Conservation (phyloP, 1,140 invertebrate genomes). For the Bicyclus anynana region DNA sequence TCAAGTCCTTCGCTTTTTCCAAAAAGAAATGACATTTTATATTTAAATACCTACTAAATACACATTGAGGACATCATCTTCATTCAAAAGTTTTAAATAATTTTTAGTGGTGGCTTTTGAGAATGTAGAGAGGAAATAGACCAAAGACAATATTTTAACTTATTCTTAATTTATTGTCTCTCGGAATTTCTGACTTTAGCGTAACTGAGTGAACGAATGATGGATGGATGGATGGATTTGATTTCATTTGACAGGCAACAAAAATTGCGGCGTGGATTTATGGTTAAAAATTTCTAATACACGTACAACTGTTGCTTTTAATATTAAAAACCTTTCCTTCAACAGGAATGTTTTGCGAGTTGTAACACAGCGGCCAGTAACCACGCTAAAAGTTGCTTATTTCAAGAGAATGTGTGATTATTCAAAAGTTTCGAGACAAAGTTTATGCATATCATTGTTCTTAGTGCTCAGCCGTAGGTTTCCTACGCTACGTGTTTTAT, state of each 20-base stretch:
- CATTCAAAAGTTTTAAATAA: too few relatives aligned
- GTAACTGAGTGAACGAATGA: constrained; percentile 11
- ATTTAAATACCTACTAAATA: too few relatives aligned
- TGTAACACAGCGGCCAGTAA: constrained; percentile 5
- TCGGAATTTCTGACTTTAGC: background rate
- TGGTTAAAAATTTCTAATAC: constrained; percentile 55
- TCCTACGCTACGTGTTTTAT: constrained; percentile 56
- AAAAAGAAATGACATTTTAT: too few relatives aligned
- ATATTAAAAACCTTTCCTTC: constrained; percentile 12
- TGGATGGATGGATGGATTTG: constrained; percentile 30
- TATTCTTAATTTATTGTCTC: background rate
- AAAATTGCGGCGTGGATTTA: constrained; percentile 71
- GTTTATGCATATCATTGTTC: constrained; percentile 74
- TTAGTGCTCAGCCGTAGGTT: constrained; percentile 53
- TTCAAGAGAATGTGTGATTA: constrained; percentile 64
- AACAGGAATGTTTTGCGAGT: constrained; percentile 11
- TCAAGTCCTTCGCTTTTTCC: too few relatives aligned
- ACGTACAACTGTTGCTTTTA: constrained; percentile 55
- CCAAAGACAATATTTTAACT: background rate
- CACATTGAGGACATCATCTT: too few relatives aligned
- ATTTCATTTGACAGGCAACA: constrained; percentile 36
- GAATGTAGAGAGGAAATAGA: background rate
- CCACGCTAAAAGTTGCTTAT: constrained; percentile 36
- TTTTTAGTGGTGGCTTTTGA: too few relatives aligned
- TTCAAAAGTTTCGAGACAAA: constrained; percentile 68